phyloP scores from a whole-genome alignment of 2,797 vertebrate genomes.

The Pteronotus mesoamericanus region DNA sequence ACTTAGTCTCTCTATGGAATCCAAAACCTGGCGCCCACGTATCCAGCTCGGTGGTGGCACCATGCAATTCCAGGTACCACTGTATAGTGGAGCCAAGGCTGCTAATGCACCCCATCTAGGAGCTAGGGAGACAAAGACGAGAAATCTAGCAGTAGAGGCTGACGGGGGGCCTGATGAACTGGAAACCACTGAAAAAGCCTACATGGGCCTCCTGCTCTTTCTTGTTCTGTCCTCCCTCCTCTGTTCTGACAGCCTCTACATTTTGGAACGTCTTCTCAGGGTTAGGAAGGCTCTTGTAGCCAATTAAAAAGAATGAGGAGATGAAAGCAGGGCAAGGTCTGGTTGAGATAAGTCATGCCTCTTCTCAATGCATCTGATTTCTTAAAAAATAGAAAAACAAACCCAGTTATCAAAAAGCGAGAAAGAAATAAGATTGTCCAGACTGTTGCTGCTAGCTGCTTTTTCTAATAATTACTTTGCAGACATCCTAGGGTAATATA shows the following conservation, averaged over 20 bases:
- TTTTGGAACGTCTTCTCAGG: not conserved
- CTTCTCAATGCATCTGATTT: not conserved
- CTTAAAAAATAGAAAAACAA: not conserved
- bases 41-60: not conserved
- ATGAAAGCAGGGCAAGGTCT: not conserved
- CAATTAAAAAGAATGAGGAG: not conserved
- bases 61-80: not conserved
- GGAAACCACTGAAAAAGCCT: not conserved
- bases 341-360: not conserved
- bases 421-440: not conserved
- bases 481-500: constrained; percentile 1
- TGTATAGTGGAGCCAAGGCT: not conserved
- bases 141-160: not conserved
- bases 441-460: not conserved
- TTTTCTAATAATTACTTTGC: constrained; percentile 17
- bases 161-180: not conserved
- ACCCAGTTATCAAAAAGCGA: constrained; percentile 16
- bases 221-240: not conserved
- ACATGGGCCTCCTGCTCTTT: not conserved
- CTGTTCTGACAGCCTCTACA: not conserved
- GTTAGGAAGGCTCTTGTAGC: not conserved
- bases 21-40: not conserved
- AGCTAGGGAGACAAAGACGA: not conserved
- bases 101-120: not conserved
- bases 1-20: not conserved